Conservation (phyloP, 1,140 invertebrate genomes). For the Coelopa frigida region DNA sequence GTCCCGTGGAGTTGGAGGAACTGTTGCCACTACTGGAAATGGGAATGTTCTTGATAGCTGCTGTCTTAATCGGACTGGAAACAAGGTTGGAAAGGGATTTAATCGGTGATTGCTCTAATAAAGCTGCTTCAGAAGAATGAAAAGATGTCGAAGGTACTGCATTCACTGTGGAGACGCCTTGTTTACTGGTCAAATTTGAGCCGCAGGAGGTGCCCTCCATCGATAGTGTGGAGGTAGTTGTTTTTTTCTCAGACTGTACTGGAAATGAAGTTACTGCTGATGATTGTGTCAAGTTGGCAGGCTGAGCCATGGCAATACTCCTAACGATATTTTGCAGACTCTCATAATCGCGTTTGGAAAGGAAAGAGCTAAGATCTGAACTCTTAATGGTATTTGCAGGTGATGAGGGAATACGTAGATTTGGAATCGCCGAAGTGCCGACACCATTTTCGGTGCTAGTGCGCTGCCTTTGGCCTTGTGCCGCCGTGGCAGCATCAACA, state of each 20-base stretch:
- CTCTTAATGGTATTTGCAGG: conserved; percentile 16
- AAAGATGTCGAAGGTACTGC: no score
- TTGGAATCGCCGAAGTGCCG: neutral
- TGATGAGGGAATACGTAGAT: conserved; percentile 28
- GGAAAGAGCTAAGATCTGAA: conserved; percentile 38
- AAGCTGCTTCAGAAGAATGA: conserved; percentile 45
- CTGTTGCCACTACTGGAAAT: conserved; percentile 21
- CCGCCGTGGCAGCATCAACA: conserved; percentile 6
- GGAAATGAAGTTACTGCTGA: neutral
- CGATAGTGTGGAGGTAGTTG: no score
- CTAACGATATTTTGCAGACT: conserved; percentile 49
- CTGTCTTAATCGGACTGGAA: conserved; percentile 49
- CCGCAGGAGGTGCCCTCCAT: no score
- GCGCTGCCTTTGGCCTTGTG: neutral
- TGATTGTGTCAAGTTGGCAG: conserved; percentile 5
- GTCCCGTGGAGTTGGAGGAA: conserved; percentile 8
- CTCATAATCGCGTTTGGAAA: conserved; percentile 51
- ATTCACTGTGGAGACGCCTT: neutral
- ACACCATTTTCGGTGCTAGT: neutral
- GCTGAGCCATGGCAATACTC: conserved; percentile 26
- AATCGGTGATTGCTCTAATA: conserved; percentile 51
- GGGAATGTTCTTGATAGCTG: conserved; percentile 41
- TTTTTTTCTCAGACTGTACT: neutral
- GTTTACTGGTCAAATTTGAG: conserved; percentile 4
- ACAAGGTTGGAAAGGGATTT: conserved; percentile 56